These are phyloP conservation scores for Pomatorhinus ruficollis DNA, from an alignment of 2,113 vertebrate genomes.

Conservation along the genomic window DNA sequence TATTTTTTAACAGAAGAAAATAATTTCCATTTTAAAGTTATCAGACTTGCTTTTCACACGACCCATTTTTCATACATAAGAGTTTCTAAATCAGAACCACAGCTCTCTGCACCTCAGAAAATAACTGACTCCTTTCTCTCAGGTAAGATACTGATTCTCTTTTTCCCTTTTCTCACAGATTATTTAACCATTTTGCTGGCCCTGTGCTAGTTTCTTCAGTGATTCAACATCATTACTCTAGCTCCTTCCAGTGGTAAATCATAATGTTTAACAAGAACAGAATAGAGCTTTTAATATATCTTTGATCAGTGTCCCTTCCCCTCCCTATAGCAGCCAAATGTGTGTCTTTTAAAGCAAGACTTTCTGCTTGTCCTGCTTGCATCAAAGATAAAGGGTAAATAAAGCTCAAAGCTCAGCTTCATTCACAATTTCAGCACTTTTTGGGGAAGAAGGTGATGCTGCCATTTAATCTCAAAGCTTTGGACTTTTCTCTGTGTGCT, in stretches of 20 bases:
- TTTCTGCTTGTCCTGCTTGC: background rate
- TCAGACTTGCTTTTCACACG: conserved; percentile 41
- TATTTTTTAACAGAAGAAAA: conserved; percentile 56
- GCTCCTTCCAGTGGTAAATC: conserved; percentile 82
- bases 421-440: background rate
- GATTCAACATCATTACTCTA: conserved; percentile 75
- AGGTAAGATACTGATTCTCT: conserved; percentile 9
- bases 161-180: background rate
- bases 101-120: conserved; percentile 20
- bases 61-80: conserved; percentile 34
- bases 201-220: background rate
- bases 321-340: background rate
- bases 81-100: conserved; percentile 15
- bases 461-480: background rate
- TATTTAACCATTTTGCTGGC: conserved; percentile 55
- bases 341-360: background rate
- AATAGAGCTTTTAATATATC: background rate
- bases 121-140: background rate
- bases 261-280: conserved; percentile 37
- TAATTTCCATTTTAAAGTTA: conserved; percentile 61
- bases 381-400: background rate
- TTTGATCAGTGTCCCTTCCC: background rate
- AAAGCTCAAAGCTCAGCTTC: background rate
- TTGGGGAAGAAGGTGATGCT: background rate
- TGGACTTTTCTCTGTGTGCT: background rate